Evolutionary conservation across 2,113 vertebrate genomes (phyloP).

Genomic region (Pitta sordida): DNA sequence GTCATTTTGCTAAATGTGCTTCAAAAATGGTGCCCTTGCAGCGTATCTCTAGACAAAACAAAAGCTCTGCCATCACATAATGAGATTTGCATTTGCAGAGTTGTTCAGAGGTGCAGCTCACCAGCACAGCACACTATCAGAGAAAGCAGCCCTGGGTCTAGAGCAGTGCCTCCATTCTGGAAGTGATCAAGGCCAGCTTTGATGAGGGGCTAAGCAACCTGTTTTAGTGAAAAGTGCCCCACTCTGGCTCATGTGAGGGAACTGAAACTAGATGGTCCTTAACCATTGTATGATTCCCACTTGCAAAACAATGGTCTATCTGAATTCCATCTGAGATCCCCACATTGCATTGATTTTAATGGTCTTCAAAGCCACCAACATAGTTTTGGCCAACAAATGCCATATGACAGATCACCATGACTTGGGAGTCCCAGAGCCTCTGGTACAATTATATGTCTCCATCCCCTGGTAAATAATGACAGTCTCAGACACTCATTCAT

Average conservation of each 20-base stretch:
- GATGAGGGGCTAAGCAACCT: background rate
- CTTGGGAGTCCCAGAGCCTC: background rate
- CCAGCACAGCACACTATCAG: accelerated
- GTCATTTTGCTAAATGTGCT: background rate
- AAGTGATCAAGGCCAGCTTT: background rate
- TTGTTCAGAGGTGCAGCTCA: background rate
- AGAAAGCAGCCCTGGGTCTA: background rate
- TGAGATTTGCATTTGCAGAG: background rate
- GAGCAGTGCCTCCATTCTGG: background rate
- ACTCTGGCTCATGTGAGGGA: no score
- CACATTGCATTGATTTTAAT: background rate
- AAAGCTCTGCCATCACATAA: background rate
- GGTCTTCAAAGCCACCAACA: background rate
- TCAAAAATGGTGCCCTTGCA: background rate
- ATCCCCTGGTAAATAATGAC: background rate
- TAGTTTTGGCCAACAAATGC: background rate
- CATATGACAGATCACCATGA: accelerated
- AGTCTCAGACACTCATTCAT: background rate
- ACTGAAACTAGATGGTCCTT: background rate
- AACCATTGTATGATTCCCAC: accelerated
- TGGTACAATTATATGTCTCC: background rate
- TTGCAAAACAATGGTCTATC: accelerated
- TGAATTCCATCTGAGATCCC: accelerated
- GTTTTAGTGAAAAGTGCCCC: background rate
- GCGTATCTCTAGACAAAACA: accelerated